Base-by-base conservation (phyloP, 2,113 vertebrate species). In the Embiotoca jacksoni region DNA sequence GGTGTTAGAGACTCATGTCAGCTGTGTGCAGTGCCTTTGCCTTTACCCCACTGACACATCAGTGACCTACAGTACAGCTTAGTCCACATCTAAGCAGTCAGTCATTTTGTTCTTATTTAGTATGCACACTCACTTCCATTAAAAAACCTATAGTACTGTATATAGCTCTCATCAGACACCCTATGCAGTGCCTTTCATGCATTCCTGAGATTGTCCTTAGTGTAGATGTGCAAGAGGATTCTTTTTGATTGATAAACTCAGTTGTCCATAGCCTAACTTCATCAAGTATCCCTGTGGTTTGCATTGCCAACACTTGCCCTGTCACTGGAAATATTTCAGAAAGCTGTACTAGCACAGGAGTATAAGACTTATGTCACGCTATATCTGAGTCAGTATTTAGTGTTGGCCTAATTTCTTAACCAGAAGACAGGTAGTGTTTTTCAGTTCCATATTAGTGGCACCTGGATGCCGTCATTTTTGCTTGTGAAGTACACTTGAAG, bases 1-100 rank as follows among this genome's bases (percentile, higher is more conserved):
- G 82, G 75, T 90, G 85, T 78, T 79, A 70, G 69, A 68, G 81
- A 68, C 39, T 61, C 47, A 36, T 80, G 83, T 85, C 83, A 83
- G 69, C 69, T 76, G 65, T 44, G 74, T 47, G 75, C 30, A 16
- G 59, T 73, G 52, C 67, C 60, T 81, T 60, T 66, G 59, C 55
- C 63, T 78, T 72, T 84, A 73, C 37, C 59, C 30, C 50, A 47
- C 65, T 78, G 41, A 68, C 78, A 86, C 78, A 57, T 41, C 56
- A 58, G 54, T 83, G 74, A 83, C 70, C 73, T 52, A 47, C 47
- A 71, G 36, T 46, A 60, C 33, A 35, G 39, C 62, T 2, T 0
- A 53, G 53, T 55, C n/a, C 50, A 85, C 50, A 56, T 75, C 37
- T 53, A 58, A 23, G 35, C 7, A 75, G 59, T 67, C 64, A n/a